These are phyloP conservation scores for Cheilosia vulpina DNA, from an alignment of 2,888 invertebrate species.

Conservation along the genomic window DNA sequence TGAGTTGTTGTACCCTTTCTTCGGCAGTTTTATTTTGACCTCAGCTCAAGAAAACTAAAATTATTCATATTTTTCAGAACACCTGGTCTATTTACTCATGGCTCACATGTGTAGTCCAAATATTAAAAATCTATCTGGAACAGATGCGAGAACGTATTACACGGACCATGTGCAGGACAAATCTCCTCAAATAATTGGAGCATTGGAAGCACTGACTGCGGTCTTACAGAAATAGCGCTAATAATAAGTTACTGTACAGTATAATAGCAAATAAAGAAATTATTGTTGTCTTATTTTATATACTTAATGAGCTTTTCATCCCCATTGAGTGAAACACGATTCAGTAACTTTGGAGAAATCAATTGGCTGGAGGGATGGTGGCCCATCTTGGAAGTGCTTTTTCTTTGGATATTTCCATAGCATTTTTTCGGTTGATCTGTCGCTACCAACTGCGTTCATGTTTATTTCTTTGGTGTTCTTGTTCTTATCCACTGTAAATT, in stretches of 20 bases:
- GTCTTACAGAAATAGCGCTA: slow-evolving; percentile 63
- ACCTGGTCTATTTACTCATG: slow-evolving; percentile 80
- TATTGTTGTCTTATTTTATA: neutral
- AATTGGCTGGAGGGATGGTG: slow-evolving; percentile 77
- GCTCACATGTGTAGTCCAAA: slow-evolving; percentile 81
- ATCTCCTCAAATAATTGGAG: slow-evolving; percentile 78
- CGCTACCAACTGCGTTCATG: neutral
- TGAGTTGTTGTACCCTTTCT: no score
- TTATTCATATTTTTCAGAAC: slow-evolving; percentile 76
- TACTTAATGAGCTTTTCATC: slow-evolving; percentile 8
- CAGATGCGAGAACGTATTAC: slow-evolving; percentile 79
- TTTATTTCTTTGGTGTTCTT: neutral
- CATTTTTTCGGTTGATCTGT: neutral
- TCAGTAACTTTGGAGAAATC: slow-evolving; percentile 71
- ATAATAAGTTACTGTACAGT: neutral
- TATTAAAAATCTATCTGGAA: slow-evolving; percentile 79
- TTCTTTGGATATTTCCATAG: slow-evolving; percentile 47
- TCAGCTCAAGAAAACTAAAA: no score
- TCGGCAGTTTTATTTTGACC: no score
- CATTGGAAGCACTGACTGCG: slow-evolving; percentile 78
- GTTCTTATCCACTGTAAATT: slow-evolving; percentile 3
- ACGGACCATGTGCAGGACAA: slow-evolving; percentile 76
- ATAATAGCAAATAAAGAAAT: no score
- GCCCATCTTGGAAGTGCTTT: slow-evolving; percentile 47
- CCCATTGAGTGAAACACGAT: slow-evolving; percentile 72